phyloP scores from a whole-genome alignment of 1,140 invertebrate genomes.

The Heliconius congener region DNA sequence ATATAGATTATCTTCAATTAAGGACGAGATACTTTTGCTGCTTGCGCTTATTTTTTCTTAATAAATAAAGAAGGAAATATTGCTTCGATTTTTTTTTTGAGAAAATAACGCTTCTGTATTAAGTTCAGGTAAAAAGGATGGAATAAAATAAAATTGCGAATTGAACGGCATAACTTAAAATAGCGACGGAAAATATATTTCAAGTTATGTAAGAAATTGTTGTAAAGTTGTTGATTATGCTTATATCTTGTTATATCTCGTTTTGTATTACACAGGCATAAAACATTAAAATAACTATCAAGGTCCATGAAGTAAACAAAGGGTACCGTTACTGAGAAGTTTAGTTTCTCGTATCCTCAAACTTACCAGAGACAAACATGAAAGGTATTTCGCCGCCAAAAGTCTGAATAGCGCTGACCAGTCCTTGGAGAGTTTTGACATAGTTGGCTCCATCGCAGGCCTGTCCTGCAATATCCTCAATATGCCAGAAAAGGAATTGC shows the following conservation, averaged over 20 bases:
- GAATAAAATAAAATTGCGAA: not conserved
- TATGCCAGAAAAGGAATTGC: constrained; percentile 92
- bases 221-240: too few relatives aligned
- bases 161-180: not conserved
- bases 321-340: too few relatives aligned
- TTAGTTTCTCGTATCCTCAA: constrained; percentile 26
- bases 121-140: not conserved
- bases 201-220: too few relatives aligned
- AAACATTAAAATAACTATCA: too few relatives aligned
- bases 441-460: constrained; percentile 79
- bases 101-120: not conserved
- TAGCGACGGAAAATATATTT: too few relatives aligned
- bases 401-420: constrained; percentile 89
- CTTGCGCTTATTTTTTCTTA: not conserved
- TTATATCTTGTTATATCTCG: too few relatives aligned
- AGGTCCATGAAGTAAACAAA: too few relatives aligned
- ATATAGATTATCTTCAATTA: not conserved
- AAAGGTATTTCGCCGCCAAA: constrained; percentile 94
- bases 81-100: not conserved
- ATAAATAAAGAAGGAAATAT: not conserved
- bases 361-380: constrained; percentile 89
- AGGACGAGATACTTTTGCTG: not conserved
- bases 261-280: too few relatives aligned
- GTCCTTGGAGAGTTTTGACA: constrained; percentile 91
- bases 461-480: constrained; percentile 85